phyloP scores from a whole-genome alignment of 2,113 vertebrate species.

The Actinemys pallida region DNA sequence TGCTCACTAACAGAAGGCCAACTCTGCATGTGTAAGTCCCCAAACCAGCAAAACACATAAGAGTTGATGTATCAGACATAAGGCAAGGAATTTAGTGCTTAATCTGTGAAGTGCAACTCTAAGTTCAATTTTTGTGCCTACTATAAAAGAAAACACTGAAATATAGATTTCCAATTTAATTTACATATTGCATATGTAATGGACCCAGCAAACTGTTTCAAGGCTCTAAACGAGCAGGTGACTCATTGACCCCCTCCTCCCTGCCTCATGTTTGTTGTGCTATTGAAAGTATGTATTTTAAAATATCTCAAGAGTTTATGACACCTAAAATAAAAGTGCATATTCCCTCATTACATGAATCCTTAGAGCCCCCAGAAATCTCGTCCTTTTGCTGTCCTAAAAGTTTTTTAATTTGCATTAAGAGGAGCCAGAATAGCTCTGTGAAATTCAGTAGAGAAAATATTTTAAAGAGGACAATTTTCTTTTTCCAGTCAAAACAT shows the following conservation, averaged over 20 bases:
- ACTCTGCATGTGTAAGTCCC: background rate
- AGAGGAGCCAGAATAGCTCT: background rate
- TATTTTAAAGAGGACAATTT: background rate
- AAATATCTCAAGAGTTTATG: background rate
- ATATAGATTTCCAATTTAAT: background rate
- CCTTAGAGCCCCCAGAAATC: background rate
- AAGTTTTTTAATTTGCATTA: background rate
- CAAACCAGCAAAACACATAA: background rate
- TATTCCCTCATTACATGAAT: background rate
- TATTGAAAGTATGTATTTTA: background rate
- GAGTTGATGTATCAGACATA: background rate
- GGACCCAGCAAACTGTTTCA: background rate
- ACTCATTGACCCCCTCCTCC: background rate
- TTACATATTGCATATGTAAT: background rate
- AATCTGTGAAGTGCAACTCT: background rate
- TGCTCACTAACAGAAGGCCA: background rate
- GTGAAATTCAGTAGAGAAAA: background rate
- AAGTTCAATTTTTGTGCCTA: background rate
- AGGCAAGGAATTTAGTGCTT: background rate
- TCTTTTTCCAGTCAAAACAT: background rate
- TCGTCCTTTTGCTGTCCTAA: background rate
- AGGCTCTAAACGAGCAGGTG: rapidly evolving
- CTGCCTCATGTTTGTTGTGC: background rate
- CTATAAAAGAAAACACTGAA: background rate
- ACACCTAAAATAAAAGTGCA: rapidly evolving